phyloP scores from a whole-genome alignment of 64 coral and sea anemone species.

The Montipora efflorescens region DNA sequence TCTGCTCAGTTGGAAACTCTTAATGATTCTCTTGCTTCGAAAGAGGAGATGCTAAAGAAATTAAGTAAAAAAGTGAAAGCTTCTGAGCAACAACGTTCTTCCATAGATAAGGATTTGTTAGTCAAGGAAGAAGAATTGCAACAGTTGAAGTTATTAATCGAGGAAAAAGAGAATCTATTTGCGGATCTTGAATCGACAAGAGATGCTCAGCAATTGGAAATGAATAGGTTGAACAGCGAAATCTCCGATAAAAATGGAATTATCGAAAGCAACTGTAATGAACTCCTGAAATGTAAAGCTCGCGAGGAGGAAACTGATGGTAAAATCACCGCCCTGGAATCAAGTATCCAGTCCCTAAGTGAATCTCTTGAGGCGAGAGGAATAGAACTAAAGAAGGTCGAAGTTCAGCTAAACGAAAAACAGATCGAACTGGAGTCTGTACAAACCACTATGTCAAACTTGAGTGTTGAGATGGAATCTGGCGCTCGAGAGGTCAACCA shows the following conservation, averaged over 20 bases:
- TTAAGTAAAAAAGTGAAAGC: constrained; percentile 38
- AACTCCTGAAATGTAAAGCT: constrained; percentile 48
- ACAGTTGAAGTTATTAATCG: background rate
- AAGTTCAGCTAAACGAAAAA: constrained; percentile 46
- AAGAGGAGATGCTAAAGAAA: constrained; percentile 43
- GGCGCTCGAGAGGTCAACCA: constrained; percentile 36
- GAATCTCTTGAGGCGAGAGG: constrained; percentile 60
- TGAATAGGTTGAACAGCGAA: constrained; percentile 4
- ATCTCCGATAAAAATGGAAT: constrained; percentile 15
- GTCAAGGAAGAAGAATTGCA: constrained; percentile 40
- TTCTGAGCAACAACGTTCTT: constrained; percentile 43
- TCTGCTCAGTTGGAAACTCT: background rate
- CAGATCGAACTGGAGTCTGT: constrained; percentile 58
- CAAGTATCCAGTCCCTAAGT: constrained; percentile 45
- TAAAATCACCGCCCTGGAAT: constrained; percentile 54
- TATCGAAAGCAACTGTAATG: constrained; percentile 57
- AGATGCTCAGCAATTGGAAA: constrained; percentile 6
- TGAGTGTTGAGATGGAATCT: constrained; percentile 61
- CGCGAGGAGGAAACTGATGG: constrained; percentile 25
- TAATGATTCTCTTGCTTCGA: constrained; percentile 5
- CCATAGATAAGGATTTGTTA: constrained; percentile 69
- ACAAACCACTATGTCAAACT: constrained; percentile 60
- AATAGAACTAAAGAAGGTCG: constrained; percentile 61
- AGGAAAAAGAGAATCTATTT: constrained; percentile 18
- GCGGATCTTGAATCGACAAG: background rate